These are phyloP conservation scores for Tyrophagus putrescentiae DNA, from an alignment of 1,140 invertebrate species.

Conservation along the genomic window DNA sequence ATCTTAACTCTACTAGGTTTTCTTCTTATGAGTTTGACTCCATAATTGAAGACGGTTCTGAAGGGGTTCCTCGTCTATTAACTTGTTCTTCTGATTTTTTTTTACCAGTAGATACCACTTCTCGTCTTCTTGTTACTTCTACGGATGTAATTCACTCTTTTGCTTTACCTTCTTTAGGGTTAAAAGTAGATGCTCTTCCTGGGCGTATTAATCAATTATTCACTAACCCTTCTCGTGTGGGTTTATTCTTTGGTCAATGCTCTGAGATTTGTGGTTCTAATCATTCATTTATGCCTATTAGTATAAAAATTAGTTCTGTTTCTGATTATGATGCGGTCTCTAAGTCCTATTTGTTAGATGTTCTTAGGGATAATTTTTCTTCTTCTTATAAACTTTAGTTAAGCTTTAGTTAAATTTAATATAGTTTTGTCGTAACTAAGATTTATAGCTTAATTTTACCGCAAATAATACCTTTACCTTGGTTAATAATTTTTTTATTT, in stretches of 20 bases:
- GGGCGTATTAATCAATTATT: constrained; percentile 48
- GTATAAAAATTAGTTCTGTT: constrained; percentile 36
- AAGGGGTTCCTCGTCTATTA: constrained; percentile 27
- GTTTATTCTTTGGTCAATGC: constrained; percentile 52
- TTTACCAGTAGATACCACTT: constrained; percentile 39
- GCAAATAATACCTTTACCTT: constrained; percentile 29
- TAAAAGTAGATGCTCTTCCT: constrained; percentile 50
- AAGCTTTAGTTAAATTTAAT: constrained; percentile 24
- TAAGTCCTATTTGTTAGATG: constrained; percentile 27
- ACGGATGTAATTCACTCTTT: constrained; percentile 53
- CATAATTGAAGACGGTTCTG: too few relatives aligned
- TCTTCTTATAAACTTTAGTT: constrained; percentile 36
- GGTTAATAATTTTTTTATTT: constrained; percentile 26
- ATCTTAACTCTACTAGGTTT: too few relatives aligned
- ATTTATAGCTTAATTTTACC: constrained; percentile 28
- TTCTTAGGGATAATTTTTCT: constrained; percentile 18
- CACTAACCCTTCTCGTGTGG: constrained; percentile 31
- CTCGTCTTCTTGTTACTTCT: constrained; percentile 43
- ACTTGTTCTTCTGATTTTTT: constrained; percentile 28
- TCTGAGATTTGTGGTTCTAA: constrained; percentile 61
- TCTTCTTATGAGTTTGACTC: too few relatives aligned
- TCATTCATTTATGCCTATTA: constrained; percentile 55
- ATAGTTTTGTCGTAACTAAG: constrained; percentile 30
- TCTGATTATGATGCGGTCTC: too few relatives aligned
- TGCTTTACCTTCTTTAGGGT: constrained; percentile 44